Conservation (phyloP, 2,888 invertebrate genomes). For the Chrysolina haemoptera region DNA sequence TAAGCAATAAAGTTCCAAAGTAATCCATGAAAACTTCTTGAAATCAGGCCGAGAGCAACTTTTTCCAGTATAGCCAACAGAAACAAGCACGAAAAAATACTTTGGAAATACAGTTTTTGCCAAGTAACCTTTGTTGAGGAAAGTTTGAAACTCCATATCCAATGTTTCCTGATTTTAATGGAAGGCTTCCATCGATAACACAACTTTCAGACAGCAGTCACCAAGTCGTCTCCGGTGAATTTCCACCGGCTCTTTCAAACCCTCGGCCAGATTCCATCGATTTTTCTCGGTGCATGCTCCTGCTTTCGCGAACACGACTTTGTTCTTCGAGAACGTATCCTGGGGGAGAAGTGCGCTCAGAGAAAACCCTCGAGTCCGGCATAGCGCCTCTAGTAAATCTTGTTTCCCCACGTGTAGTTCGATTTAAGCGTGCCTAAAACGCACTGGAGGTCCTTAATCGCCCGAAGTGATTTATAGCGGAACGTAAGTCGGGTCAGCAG, state of each 20-base stretch:
- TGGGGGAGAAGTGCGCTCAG: conserved; percentile 2
- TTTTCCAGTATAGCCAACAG: too few relatives aligned
- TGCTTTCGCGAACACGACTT: conserved; percentile 15
- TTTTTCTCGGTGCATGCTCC: background rate
- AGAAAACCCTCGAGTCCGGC: conserved; percentile 4
- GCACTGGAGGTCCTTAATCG: conserved; percentile 26
- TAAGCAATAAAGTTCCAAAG: too few relatives aligned
- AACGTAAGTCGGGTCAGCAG: conserved; percentile 30
- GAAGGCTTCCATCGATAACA: background rate
- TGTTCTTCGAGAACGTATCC: conserved; percentile 19
- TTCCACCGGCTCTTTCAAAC: background rate
- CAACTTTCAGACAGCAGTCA: conserved; percentile 6
- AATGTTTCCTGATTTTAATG: background rate
- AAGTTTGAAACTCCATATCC: background rate
- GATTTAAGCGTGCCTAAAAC: conserved; percentile 24
- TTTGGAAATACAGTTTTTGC: background rate
- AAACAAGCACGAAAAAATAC: background rate
- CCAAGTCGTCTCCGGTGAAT: background rate
- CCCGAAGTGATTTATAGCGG: conserved; percentile 27
- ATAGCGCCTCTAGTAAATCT: conserved; percentile 17
- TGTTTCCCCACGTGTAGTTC: conserved; percentile 30
- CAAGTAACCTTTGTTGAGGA: background rate
- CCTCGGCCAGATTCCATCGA: conserved; percentile 5
- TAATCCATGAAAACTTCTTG: too few relatives aligned
- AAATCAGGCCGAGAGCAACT: too few relatives aligned